phyloP scores from a whole-genome alignment of 1,140 invertebrate genomes.

The Bombyx mandarina region DNA sequence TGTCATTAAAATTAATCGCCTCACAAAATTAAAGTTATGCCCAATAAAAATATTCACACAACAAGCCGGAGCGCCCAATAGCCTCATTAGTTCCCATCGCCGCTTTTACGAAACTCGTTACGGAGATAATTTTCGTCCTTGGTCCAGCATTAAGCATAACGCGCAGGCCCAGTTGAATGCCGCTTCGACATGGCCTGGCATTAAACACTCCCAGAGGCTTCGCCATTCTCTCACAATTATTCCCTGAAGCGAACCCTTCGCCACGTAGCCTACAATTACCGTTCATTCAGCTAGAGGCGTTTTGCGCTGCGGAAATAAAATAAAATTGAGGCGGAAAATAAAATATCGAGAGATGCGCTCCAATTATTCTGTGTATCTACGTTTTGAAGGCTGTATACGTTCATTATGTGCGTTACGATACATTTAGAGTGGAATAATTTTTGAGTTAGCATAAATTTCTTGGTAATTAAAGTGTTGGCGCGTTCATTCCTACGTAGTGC shows the following conservation, averaged over 20 bases:
- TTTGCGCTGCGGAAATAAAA: slow-evolving; percentile 56
- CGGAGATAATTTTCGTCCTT: slow-evolving; percentile 63
- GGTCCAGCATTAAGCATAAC: slow-evolving; percentile 55
- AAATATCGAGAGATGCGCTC: slow-evolving; percentile 53
- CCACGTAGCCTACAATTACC: slow-evolving; percentile 61
- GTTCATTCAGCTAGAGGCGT: slow-evolving; percentile 52
- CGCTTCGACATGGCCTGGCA: slow-evolving; percentile 51
- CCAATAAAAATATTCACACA: slow-evolving; percentile 51
- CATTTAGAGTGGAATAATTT: slow-evolving; percentile 18
- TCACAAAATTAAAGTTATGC: slow-evolving; percentile 56
- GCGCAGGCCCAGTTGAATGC: slow-evolving; percentile 43
- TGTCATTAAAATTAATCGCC: slow-evolving; percentile 51
- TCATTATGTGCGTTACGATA: not conserved
- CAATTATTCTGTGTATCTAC: slow-evolving; percentile 38
- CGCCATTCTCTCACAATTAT: slow-evolving; percentile 60
- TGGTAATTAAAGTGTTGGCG: slow-evolving; percentile 22
- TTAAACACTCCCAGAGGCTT: slow-evolving; percentile 60
- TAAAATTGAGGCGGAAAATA: slow-evolving; percentile 59
- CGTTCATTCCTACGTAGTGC: slow-evolving; percentile 16
- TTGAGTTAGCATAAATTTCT: slow-evolving; percentile 17
- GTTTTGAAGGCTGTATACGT: slow-evolving; percentile 21
- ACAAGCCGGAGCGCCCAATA: slow-evolving; percentile 49
- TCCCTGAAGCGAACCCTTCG: slow-evolving; percentile 62
- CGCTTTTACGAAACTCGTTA: slow-evolving; percentile 63
- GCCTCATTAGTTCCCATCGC: slow-evolving; percentile 58